phyloP scores from a whole-genome alignment of 2,797 vertebrate species.

The Cygnus olor region DNA sequence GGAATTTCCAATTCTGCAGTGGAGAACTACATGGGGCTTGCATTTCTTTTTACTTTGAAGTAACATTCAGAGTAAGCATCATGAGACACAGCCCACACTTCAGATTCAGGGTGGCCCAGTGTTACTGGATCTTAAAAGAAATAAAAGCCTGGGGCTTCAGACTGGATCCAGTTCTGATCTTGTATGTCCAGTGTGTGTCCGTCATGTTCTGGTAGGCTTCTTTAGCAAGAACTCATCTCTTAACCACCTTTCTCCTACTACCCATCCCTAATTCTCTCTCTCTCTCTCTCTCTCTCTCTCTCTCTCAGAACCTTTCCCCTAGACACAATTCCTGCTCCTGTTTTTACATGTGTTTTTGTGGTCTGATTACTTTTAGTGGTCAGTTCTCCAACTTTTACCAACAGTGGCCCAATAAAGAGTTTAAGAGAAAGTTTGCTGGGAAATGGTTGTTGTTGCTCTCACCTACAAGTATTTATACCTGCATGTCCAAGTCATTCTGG shows the following conservation, averaged over 20 bases:
- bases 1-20: neutral
- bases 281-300: too few relatives aligned
- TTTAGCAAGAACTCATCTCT: neutral
- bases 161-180: neutral
- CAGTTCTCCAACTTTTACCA: neutral
- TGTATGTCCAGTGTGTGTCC: neutral
- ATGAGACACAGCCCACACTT: neutral
- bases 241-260: neutral
- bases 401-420: neutral
- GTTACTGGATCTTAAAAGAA: neutral
- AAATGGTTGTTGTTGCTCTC: neutral
- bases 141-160: neutral
- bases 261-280: neutral
- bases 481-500: neutral
- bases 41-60: neutral
- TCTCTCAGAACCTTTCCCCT: neutral
- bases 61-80: neutral
- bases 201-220: neutral
- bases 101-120: neutral
- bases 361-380: neutral
- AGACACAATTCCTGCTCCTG: rapidly evolving
- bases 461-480: neutral
- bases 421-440: neutral
- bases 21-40: neutral
- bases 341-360: neutral